Evolutionary conservation across 2,797 vertebrate species (phyloP).

Genomic region (Typhlichthys eigenmanni): DNA sequence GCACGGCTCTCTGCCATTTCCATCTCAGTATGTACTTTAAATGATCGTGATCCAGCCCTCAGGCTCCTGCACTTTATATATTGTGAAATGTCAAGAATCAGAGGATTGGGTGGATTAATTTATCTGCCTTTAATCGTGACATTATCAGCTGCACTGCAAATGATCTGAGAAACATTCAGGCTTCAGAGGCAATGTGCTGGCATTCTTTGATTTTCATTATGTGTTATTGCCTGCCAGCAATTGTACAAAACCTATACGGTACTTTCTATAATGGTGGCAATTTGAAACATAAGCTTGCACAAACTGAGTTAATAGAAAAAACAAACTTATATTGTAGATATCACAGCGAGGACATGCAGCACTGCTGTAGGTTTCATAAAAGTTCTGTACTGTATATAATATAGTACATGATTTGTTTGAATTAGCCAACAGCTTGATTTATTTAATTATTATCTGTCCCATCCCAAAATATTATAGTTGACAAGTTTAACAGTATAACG

Average conservation of each 20-base stretch:
- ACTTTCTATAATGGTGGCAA: slow-evolving; percentile 47
- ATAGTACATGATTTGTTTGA: neutral
- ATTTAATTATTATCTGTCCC: too few relatives aligned
- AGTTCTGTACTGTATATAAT: too few relatives aligned
- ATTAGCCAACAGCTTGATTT: slow-evolving; percentile 4
- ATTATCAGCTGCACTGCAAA: slow-evolving; percentile 52
- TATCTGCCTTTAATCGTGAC: slow-evolving; percentile 63
- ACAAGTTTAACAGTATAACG: neutral
- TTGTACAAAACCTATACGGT: slow-evolving; percentile 10
- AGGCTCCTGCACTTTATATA: slow-evolving; percentile 42
- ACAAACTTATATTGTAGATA: slow-evolving; percentile 21
- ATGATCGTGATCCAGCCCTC: slow-evolving; percentile 46
- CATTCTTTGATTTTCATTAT: slow-evolving; percentile 31
- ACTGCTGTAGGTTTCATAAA: slow-evolving; percentile 12
- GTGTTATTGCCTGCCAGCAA: slow-evolving; percentile 27
- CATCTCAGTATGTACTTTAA: slow-evolving; percentile 26
- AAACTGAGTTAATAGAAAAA: slow-evolving; percentile 24
- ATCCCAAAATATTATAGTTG: too few relatives aligned
- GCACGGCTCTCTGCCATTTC: neutral
- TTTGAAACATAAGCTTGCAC: slow-evolving; percentile 10
- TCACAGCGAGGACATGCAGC: slow-evolving; percentile 6
- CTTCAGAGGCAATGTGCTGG: slow-evolving; percentile 40
- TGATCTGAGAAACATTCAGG: slow-evolving; percentile 41
- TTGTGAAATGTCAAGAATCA: slow-evolving; percentile 62
- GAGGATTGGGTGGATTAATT: slow-evolving; percentile 57